A percentile compares a stretch with the other conserved stretches of the same genome.
Evolutionary conservation across 1,140 invertebrate genomes (phyloP).

Genomic region (Maconellicoccus hirsutus): DNA sequence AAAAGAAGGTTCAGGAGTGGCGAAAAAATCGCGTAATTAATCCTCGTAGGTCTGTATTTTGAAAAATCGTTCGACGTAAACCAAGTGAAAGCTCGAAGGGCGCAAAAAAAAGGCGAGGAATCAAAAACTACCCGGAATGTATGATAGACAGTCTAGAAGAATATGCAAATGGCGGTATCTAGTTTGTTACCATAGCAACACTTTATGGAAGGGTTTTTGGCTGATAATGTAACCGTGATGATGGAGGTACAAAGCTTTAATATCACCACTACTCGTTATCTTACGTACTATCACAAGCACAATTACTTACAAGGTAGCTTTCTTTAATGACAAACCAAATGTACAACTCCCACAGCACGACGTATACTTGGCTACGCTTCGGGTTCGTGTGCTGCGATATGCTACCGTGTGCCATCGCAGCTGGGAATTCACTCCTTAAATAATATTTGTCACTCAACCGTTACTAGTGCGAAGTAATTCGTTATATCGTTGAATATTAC

Average conservation of each 20-base stretch:
- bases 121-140: conserved; percentile 4
- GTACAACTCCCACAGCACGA: conserved; percentile 18
- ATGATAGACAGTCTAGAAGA: background rate
- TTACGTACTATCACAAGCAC: background rate
- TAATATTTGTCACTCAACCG: conserved; percentile 3
- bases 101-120: background rate
- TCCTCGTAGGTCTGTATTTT: no score
- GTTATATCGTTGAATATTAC: conserved; percentile 3
- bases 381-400: no score
- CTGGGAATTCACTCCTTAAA: background rate
- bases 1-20: no score
- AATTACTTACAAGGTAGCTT: conserved; percentile 18
- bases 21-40: no score
- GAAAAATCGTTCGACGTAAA: no score
- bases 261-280: background rate
- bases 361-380: no score
- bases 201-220: conserved; percentile 17
- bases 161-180: conserved; percentile 21
- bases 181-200: conserved; percentile 15
- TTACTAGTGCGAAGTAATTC: background rate
- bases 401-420: background rate
- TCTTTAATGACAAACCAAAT: conserved; percentile 19
- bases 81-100: no score
- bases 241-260: conserved; percentile 17
- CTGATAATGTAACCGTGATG: conserved; percentile 18